A percentile compares a stretch with the other conserved stretches of the same genome.
phyloP scores from a whole-genome alignment of 2,113 vertebrate species.

The Sebastes schlegelii region DNA sequence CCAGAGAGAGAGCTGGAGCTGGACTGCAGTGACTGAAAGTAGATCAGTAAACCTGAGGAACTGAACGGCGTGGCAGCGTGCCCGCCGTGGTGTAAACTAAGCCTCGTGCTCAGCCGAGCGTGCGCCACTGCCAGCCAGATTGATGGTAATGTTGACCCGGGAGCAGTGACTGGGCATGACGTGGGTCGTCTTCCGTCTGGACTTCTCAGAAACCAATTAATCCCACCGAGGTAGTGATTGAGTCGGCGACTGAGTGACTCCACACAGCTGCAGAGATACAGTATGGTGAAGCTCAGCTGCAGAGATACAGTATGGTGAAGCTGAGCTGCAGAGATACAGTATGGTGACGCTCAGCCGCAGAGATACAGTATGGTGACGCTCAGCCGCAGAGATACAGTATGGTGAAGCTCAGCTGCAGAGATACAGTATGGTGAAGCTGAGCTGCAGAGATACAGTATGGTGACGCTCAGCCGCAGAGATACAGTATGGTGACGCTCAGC shows the following conservation, averaged over 20 bases:
- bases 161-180: slow-evolving; percentile 26
- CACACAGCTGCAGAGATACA: neutral
- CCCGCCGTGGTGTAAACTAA: slow-evolving; percentile 68
- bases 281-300: neutral
- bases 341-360: too few relatives aligned
- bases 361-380: too few relatives aligned
- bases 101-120: slow-evolving; percentile 64
- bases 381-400: neutral
- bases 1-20: neutral
- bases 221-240: slow-evolving; percentile 35
- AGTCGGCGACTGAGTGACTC: neutral
- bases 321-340: too few relatives aligned
- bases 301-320: too few relatives aligned
- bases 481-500: neutral
- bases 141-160: slow-evolving; percentile 67
- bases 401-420: neutral
- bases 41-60: slow-evolving; percentile 45
- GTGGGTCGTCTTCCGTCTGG: slow-evolving; percentile 41
- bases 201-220: slow-evolving; percentile 36
- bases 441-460: too few relatives aligned
- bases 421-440: too few relatives aligned
- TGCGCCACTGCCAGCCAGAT: slow-evolving; percentile 62
- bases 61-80: slow-evolving; percentile 37
- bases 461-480: too few relatives aligned
- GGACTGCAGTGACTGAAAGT: slow-evolving; percentile 40